Conservation (phyloP, 53 echinoderm and acorn worm genomes). For the Astropecten irregularis region DNA sequence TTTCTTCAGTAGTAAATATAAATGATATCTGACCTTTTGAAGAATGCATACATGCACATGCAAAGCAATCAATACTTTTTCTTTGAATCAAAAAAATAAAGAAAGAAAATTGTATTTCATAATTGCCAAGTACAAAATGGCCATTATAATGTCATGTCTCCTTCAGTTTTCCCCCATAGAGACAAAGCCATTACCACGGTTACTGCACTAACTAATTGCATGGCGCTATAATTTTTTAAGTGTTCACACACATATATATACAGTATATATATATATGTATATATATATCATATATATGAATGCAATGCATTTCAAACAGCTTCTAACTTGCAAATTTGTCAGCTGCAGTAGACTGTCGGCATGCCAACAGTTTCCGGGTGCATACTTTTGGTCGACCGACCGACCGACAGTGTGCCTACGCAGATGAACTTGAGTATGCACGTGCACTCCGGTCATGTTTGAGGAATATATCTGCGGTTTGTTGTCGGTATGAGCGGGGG, state of each 20-base stretch:
- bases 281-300: too few relatives aligned
- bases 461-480: not conserved
- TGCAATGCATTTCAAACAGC: too few relatives aligned
- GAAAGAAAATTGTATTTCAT: too few relatives aligned
- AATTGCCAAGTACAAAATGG: too few relatives aligned
- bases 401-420: not conserved
- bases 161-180: too few relatives aligned
- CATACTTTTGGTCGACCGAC: not conserved
- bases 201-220: conserved; percentile 15
- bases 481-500: not conserved
- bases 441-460: not conserved
- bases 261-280: too few relatives aligned
- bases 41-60: too few relatives aligned
- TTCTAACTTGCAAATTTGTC: not conserved
- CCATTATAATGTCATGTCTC: too few relatives aligned
- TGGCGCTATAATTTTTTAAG: conserved; percentile 7
- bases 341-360: not conserved
- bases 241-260: not conserved
- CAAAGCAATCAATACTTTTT: too few relatives aligned
- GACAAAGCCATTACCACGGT: not conserved
- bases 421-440: not conserved
- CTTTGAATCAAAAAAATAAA: too few relatives aligned
- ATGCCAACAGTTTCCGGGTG: not conserved
- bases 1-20: too few relatives aligned
- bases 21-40: too few relatives aligned